These are phyloP conservation scores for Tenthredo mesomela DNA, from an alignment of 2,888 invertebrate species.

Conservation along the genomic window DNA sequence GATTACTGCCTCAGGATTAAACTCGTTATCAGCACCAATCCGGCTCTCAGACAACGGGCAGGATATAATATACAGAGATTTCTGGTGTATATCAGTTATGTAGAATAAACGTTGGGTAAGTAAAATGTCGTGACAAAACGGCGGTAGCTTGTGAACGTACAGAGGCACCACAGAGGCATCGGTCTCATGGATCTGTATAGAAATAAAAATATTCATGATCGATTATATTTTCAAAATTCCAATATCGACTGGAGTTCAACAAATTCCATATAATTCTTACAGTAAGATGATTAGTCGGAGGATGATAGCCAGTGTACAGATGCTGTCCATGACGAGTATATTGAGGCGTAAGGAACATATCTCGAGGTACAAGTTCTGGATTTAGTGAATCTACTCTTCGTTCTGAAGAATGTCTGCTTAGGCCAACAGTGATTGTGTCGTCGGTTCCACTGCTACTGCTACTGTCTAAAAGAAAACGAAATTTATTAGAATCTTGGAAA, in stretches of 20 bases:
- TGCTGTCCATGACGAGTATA: conserved; percentile 80
- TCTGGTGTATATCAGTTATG: conserved; percentile 79
- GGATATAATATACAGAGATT: conserved; percentile 80
- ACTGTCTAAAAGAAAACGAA: conserved; percentile 51
- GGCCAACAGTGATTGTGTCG: conserved; percentile 60
- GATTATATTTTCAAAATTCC: not conserved
- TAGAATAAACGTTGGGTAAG: conserved; percentile 86
- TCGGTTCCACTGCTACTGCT: conserved; percentile 66
- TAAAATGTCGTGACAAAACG: conserved; percentile 82
- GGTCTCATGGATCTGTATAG: conserved; percentile 83
- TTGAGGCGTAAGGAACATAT: conserved; percentile 81
- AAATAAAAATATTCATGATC: conserved; percentile 54
- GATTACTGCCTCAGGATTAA: conserved; percentile 81
- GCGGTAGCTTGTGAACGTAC: conserved; percentile 85
- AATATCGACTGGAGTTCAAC: not conserved
- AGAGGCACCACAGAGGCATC: conserved; percentile 84
- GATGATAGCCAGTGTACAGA: conserved; percentile 82
- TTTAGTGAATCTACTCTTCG: conserved; percentile 58
- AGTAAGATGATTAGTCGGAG: conserved; percentile 80
- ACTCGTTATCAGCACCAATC: conserved; percentile 79
- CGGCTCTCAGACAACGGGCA: conserved; percentile 81
- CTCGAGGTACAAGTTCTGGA: conserved; percentile 71
- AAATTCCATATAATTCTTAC: conserved; percentile 71
- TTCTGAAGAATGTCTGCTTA: conserved; percentile 47
- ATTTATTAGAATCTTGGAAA: not conserved